phyloP scores from a whole-genome alignment of 30 jellyfish, hydroid and myxozoan species.

The Mastigias papua region DNA sequence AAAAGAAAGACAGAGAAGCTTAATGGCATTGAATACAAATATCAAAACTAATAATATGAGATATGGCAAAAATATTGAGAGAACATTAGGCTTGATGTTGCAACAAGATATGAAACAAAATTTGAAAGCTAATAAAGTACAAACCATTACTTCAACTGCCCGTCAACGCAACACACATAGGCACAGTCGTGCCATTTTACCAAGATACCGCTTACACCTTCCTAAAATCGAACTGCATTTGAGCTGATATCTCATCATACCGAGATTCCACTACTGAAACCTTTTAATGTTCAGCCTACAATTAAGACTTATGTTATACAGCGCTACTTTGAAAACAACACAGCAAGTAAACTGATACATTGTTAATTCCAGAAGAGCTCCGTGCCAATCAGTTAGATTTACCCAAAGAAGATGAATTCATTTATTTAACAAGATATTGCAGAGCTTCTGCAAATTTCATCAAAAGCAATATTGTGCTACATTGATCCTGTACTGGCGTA shows the following conservation, averaged over 20 bases:
- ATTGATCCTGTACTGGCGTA: neutral
- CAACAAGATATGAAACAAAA: no score
- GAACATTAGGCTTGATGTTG: no score
- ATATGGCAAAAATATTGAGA: no score
- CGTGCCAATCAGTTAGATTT: neutral
- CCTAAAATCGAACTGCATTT: no score
- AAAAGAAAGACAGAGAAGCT: neutral
- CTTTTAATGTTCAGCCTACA: neutral
- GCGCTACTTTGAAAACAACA: constrained; percentile 1
- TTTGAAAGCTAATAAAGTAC: no score
- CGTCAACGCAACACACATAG: no score
- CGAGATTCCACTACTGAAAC: neutral
- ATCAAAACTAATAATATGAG: no score
- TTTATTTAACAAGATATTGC: constrained; percentile 17
- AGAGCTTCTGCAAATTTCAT: neutral
- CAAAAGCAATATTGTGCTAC: neutral
- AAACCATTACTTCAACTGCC: no score
- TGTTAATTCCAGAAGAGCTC: neutral
- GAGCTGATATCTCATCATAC: no score
- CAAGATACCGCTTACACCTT: no score
- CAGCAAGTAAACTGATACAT: neutral
- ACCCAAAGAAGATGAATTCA: neutral
- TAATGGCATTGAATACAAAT: no score
- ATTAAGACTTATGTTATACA: neutral
- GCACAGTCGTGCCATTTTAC: no score